Evolutionary conservation across 2,888 invertebrate species (phyloP), one percentile per base, ranked within the genome.

Genomic region (Polydrusus cervinus): DNA sequence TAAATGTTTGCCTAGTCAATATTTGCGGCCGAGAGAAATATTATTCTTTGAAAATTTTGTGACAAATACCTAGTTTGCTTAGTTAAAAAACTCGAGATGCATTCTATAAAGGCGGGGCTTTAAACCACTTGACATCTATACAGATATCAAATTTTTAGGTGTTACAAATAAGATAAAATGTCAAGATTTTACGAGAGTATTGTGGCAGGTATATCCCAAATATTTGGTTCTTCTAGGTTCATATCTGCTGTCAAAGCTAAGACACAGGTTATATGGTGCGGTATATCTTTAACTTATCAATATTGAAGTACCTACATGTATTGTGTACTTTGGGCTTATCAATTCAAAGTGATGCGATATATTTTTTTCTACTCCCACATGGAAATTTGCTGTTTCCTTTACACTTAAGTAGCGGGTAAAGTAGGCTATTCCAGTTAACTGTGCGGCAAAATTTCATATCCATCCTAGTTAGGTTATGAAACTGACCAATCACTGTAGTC

Each of bases 41-140:
- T 61, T 77, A 66, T 77, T 74, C 74, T 77, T 74, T 64, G 74
- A 74, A 77, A 76, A 71, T 64, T 66, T 68, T 61, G 74, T 71
- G 71, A 75, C 68, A 75, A 75, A 75, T 71, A 55, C 55, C 47
- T 43, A 61, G 61, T 71, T 71, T 55, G 74, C 20, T 64, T 64
- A 47, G 53, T 38, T 49, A 69, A 69, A 69, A 69, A 74, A 69
- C 64, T 69, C 49, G 65, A 57, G 70, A 38, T 67, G 45, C 40
- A 38, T 61, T 67, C 51, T 43, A 10, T 40, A 64, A 53, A 51
- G 67, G 38, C 40, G 43, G 16, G 55, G 40, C 20, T 38, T 61
- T 65, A 13, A 34, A 62, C 20, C 14, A 45, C 30, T 64, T 43
- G 61, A 43, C 61, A 40, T 61, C 61, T 40, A 34, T 34, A 34